Evolutionary conservation across 2,888 invertebrate genomes (phyloP), one percentile per base, ranked within the genome.

Genomic region (Tipula vernalis): DNA sequence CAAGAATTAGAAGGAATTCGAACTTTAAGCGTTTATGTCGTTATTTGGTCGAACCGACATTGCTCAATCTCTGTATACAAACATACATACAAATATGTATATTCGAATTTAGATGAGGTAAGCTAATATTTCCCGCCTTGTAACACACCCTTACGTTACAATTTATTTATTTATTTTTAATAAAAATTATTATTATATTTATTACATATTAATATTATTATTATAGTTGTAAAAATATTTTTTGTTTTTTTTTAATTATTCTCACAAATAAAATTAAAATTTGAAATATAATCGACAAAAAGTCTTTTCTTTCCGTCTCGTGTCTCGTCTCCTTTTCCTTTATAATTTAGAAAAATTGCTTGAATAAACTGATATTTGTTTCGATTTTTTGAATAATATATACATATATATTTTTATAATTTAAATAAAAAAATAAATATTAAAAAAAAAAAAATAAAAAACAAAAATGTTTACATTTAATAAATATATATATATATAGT

Each of bases 361-460:
- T 85, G 42, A 85, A 85, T 85, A 85, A 85, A 42, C 85, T 85
- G 85, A 85, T 42, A 85, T 85, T 85, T 85, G 85, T 85, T 42
- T 85, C 15, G 15, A 39, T 84, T 84, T 84, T 41, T 39, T 15
- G 39, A 84, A 39, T 84, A 39, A 71, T 71, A 84, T 41, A 84
- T 44, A 39, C 42, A 85, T 85, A 42, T 85, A 42, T 85, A 71
- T 44, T 85, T 85, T 85, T 85, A 39, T 85, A 39, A 39, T 85
- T 85, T 85, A 36, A 85, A 85, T 57, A 57, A 57, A 85, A 85
- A 39, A 85, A 84, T 36, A 85, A 85, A 39, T 39, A 85, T 39
- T 39, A 39, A 85, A 85, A 85, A 39, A 28, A 28, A 28, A 28
- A 85, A 39, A 15, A 41, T 41, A 13, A 85, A 85, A 36, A 85